Base-by-base conservation (phyloP, 1,140 invertebrate genomes). In the Bilobella aurantiaca region DNA sequence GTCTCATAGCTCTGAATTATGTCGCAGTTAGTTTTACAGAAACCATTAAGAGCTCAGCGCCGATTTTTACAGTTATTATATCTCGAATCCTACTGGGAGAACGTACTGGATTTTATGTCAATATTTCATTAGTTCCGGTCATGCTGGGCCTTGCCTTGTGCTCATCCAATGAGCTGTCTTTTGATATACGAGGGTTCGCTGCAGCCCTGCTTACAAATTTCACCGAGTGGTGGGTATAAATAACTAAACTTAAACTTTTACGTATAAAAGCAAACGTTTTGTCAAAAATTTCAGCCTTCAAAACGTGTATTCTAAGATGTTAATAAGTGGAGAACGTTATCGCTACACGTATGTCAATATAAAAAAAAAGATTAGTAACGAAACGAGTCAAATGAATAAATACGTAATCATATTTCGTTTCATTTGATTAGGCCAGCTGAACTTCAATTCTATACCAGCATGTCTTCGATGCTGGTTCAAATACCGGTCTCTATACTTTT, bases 11-110 rank as follows among this genome's bases (percentile, higher is more conserved):
- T 8, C 79, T 91, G 37, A 89, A 90, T 80, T 90, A 86, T 79
- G 87, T 91, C 61, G 86, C 89, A 62, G 88, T 91, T 28, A 90
- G 87, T 76, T 91, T 91, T 78, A 90, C 88, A 34, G 89, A 91
- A 77, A 91, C 89, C 23, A 87, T 91, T 21, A 91, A 91, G 77
- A 89, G 87, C 78, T 90, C 88, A 28, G 89, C 89, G 27, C 89
- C 89, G 64, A 78, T 91, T 31, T 91, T 91, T 75, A 91, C 89
- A 49, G 88, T 91, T 61, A 76, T 89, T 37, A 88, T 91, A 71
- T 87, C 88, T 49, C 32, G 62, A 65, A 57, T 67, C 14, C 37
- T 70, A 27, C 65, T 74, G 84, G 86, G 86, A 58, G 87, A 89
- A 79, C 78, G 82, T 70, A 90, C 88, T 23, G 86, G 87, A 23